phyloP scores from a whole-genome alignment of 2,113 vertebrate genomes.

The Tricholaema leucomelas region DNA sequence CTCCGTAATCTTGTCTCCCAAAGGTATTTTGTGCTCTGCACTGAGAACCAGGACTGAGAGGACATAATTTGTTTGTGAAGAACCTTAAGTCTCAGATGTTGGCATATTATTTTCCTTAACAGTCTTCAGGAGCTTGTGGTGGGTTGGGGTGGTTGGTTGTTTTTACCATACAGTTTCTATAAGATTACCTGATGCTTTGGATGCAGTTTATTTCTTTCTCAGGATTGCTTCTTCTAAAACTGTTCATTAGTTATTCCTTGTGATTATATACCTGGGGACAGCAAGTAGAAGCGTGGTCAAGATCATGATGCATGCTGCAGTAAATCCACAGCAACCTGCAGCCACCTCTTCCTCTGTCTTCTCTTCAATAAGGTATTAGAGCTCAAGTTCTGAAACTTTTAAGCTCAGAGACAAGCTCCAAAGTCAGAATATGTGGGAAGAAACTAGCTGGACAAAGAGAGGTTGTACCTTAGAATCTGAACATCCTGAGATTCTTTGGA shows the following conservation, averaged over 20 bases:
- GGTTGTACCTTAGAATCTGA: not conserved
- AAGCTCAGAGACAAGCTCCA: not conserved
- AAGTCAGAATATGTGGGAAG: not conserved
- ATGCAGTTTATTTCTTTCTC: not conserved
- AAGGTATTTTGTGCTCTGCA: not conserved
- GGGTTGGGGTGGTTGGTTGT: not conserved
- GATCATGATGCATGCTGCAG: not conserved
- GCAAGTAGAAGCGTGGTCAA: not conserved
- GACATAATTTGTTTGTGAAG: not conserved
- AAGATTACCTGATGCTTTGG: not conserved
- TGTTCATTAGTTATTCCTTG: not conserved
- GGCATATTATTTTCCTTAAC: not conserved
- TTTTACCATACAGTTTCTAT: not conserved
- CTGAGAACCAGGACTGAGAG: not conserved
- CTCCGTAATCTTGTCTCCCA: not conserved
- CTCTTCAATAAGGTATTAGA: not conserved
- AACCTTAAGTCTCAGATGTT: not conserved
- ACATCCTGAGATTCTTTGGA: not conserved
- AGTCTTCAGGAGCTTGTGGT: not conserved
- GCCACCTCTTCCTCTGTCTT: not conserved
- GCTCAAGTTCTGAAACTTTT: not conserved
- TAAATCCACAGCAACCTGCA: not conserved
- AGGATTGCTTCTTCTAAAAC: not conserved
- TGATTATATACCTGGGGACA: not conserved
- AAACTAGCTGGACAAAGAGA: not conserved